Evolutionary conservation across 2,888 invertebrate species (phyloP).

Genomic region (Lasioglossum morio): DNA sequence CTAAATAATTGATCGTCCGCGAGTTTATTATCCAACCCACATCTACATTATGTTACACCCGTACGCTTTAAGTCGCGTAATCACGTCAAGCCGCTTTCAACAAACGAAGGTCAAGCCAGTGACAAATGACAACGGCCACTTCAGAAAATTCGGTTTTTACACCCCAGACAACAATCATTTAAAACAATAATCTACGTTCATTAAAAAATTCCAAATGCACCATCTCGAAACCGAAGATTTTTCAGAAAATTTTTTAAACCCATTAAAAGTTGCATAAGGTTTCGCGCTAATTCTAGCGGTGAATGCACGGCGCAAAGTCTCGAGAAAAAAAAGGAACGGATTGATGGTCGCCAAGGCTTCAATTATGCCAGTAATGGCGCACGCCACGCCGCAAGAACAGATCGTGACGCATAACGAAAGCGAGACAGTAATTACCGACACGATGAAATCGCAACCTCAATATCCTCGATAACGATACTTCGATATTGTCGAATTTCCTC

Average conservation of each 20-base stretch:
- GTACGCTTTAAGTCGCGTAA: not conserved
- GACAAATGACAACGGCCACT: not conserved
- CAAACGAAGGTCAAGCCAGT: not conserved
- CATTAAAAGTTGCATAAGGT: not conserved
- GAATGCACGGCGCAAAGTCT: not conserved
- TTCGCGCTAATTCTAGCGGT: not conserved
- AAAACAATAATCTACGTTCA: too few relatives aligned
- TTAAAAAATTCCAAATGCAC: too few relatives aligned
- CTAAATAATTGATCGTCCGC: conserved; percentile 1
- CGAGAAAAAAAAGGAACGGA: conserved; percentile 8
- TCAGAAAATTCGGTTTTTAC: not conserved
- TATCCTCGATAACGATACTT: not conserved
- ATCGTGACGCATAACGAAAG: conserved; percentile 42
- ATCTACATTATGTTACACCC: not conserved
- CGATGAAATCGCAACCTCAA: conserved; percentile 6
- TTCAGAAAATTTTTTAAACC: not conserved
- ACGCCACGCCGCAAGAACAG: conserved; percentile 37
- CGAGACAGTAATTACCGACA: conserved; percentile 19
- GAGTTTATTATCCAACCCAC: not conserved
- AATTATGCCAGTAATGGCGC: conserved; percentile 40
- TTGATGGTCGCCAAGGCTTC: conserved; percentile 35
- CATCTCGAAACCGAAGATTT: not conserved
- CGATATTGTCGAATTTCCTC: not conserved
- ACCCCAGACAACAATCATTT: not conserved
- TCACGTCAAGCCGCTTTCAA: not conserved